These are phyloP conservation scores for Tachystola acroxantha DNA, from an alignment of 2,888 invertebrate species.

Conservation along the genomic window DNA sequence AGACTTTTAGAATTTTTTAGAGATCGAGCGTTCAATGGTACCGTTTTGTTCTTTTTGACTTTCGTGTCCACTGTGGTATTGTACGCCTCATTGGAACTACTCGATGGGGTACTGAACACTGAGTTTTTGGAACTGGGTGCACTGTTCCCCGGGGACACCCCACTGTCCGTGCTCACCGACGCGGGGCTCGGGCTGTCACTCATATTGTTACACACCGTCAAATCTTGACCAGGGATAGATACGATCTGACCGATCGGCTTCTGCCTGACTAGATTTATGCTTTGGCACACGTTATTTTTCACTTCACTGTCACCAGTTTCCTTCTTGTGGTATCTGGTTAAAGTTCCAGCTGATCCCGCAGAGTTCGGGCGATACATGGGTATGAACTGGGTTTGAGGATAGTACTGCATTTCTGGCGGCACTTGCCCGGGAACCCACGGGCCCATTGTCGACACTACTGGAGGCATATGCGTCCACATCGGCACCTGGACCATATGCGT, in stretches of 20 bases:
- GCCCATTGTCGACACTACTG: conserved; percentile 54
- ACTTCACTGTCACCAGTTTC: conserved; percentile 47
- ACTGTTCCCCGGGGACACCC: conserved; percentile 65
- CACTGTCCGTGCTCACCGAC: conserved; percentile 65
- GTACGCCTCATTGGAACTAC: conserved; percentile 36
- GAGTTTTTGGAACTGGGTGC: conserved; percentile 60
- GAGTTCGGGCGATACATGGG: conserved; percentile 68
- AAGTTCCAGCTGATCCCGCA: conserved; percentile 68
- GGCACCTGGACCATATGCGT: conserved; percentile 63
- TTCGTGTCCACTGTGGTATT: conserved; percentile 41
- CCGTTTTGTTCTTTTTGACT: conserved; percentile 53
- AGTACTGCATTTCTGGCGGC: conserved; percentile 64
- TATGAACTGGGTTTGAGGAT: conserved; percentile 63
- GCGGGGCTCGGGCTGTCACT: conserved; percentile 68
- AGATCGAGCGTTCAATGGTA: conserved; percentile 47
- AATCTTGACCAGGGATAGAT: conserved; percentile 61
- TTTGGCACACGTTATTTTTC: conserved; percentile 69
- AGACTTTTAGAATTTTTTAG: conserved; percentile 71
- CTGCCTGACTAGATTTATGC: conserved; percentile 71
- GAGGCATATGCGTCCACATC: conserved; percentile 63
- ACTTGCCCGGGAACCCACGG: conserved; percentile 59
- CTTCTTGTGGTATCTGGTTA: conserved; percentile 66
- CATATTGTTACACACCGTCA: conserved; percentile 63
- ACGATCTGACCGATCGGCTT: conserved; percentile 74
- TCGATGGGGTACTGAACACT: conserved; percentile 45